Evolutionary conservation across 2,113 vertebrate genomes (phyloP), one percentile per base, ranked within the genome.

Genomic region (Eudyptes chrysolophus): DNA sequence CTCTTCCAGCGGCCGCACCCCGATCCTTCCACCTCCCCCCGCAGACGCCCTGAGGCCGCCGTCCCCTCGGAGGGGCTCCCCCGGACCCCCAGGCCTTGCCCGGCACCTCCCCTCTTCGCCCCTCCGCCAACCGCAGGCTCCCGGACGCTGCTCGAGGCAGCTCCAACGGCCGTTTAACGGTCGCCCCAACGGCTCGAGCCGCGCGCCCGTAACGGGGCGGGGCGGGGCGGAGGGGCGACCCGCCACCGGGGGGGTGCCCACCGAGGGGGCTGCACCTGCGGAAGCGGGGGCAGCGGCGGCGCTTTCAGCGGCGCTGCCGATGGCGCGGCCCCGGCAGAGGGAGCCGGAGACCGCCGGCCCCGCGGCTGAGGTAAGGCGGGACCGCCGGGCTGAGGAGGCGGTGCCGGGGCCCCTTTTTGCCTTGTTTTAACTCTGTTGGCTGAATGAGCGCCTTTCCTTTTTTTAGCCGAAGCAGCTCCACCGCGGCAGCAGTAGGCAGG

Each of bases 341-440:
- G 92, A 96, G 95, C 94, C 57, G 92, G 57, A 96, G 94, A 69
- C 92, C 76, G 84, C 16, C 20, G 12, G 51, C 40, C 51, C 30
- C 8, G 52, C 13, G 22, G 38, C 58, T 27, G 71, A 46, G 76
- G 54, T 34, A 20, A 77, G 69, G 85, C 14, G 40, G 30, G 11
- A 52, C 40, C 8, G 54, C 20, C 3, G 66, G 36, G 40, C 44
- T 6, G 54, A 8, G 75, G 62, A 6, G 40, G 46, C 6, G 34
- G 26, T 3, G 22, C 32, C 14, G 3, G 14, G 7, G 14, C 44
- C 24, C 4, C 3, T 5, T 5, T 20, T 7, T 18, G 40, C 83
- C 15, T 16, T 13, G 16, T 1, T n/a, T 29, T 36, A 19, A 1
- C 13, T 10, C 22, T 11, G 0, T 5, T 8, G 36, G 54, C 11